These are phyloP conservation scores for Eupithecia centaureata DNA, from an alignment of 2,888 invertebrate species.

Conservation along the genomic window DNA sequence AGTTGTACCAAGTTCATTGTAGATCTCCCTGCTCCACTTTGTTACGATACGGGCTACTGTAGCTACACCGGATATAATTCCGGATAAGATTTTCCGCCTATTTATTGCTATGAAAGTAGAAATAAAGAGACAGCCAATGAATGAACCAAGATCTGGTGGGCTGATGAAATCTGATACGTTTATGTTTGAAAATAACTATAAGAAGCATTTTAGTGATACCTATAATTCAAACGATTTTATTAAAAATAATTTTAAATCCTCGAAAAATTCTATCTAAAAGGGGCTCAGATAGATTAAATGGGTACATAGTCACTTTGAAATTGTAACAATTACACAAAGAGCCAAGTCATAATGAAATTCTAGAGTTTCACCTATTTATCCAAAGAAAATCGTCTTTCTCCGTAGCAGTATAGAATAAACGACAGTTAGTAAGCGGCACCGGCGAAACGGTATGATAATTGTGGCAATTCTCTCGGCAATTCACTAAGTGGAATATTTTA, in stretches of 20 bases:
- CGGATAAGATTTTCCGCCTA: constrained; percentile 73
- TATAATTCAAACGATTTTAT: not conserved
- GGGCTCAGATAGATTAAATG: not conserved
- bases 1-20: constrained; percentile 36
- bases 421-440: constrained; percentile 39
- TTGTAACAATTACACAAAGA: constrained; percentile 17
- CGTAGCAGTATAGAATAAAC: constrained; percentile 32
- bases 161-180: not conserved
- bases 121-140: constrained; percentile 18
- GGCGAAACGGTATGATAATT: constrained; percentile 68
- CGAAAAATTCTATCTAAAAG: not conserved
- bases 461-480: constrained; percentile 71
- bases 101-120: constrained; percentile 57
- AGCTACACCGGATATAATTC: constrained; percentile 70
- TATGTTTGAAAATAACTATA: not conserved
- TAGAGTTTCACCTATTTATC: constrained; percentile 39
- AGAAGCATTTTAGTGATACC: not conserved
- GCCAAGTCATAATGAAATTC: constrained; percentile 25
- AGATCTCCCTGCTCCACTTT: constrained; percentile 41
- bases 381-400: constrained; percentile 40
- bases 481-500: constrained; percentile 76
- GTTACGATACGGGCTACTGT: constrained; percentile 45
- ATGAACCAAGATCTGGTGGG: constrained; percentile 3
- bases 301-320: constrained; percentile 5
- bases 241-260: not conserved